These are phyloP conservation scores for Syngnathoides biaculeatus DNA, from an alignment of 2,113 vertebrate species.

Conservation along the genomic window DNA sequence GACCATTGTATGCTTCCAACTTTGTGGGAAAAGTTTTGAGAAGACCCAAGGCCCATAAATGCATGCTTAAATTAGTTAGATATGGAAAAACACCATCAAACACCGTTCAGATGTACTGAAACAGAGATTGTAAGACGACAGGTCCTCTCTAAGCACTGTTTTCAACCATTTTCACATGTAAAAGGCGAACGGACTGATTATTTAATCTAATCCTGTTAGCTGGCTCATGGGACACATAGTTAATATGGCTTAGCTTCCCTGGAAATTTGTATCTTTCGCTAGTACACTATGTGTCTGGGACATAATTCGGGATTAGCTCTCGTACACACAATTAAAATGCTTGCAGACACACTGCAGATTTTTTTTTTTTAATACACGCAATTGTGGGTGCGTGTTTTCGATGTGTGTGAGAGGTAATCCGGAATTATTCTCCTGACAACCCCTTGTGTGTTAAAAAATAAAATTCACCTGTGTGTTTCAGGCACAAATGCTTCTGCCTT, in stretches of 20 bases:
- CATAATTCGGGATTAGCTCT: not conserved
- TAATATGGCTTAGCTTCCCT: slow-evolving; percentile 28
- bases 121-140: too few species aligned
- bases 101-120: too few species aligned
- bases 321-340: too few species aligned
- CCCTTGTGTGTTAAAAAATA: slow-evolving; percentile 18
- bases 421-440: not conserved
- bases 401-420: not conserved
- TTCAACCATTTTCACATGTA: not conserved
- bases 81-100: not conserved
- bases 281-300: not conserved
- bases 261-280: slow-evolving; percentile 20
- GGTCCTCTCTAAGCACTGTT: not conserved
- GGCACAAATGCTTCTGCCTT: slow-evolving; percentile 94
- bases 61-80: not conserved
- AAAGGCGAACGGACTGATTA: not conserved
- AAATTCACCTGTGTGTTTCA: slow-evolving; percentile 59
- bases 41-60: not conserved
- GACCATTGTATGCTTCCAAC: not conserved
- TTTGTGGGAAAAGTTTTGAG: not conserved
- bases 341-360: not conserved
- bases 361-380: not conserved
- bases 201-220: slow-evolving; percentile 36
- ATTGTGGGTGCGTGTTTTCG: not conserved
- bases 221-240: slow-evolving; percentile 25